Conservation (phyloP, 2,797 vertebrate genomes). For the Fistularia commersonii region DNA sequence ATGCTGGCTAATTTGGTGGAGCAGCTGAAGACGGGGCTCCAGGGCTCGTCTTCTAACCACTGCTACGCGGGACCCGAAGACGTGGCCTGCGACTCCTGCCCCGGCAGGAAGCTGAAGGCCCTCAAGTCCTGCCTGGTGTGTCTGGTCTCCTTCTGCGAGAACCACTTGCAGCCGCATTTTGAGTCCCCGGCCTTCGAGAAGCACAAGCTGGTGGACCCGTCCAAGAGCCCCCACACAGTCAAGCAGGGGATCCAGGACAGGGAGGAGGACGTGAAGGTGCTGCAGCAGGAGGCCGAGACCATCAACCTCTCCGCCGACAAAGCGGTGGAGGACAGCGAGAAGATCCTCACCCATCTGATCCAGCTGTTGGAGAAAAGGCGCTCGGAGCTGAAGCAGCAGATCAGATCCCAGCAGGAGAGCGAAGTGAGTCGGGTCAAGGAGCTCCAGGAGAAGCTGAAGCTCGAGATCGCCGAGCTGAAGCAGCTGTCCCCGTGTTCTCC, state of each 20-base stretch:
- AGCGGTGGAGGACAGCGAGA: constrained; percentile 8
- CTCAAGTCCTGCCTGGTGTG: constrained; percentile 33
- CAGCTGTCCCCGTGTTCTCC: constrained; percentile 13
- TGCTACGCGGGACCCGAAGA: constrained; percentile 13
- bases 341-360: constrained; percentile 10
- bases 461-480: constrained; percentile 15
- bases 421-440: background rate
- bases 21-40: background rate
- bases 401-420: constrained; percentile 12
- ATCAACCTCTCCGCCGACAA: constrained; percentile 17
- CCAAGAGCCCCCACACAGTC: constrained; percentile 5
- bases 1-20: constrained; percentile 21
- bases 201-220: constrained; percentile 13
- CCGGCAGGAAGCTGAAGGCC: constrained; percentile 5
- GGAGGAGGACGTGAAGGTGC: constrained; percentile 2
- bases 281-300: constrained; percentile 1
- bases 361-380: background rate
- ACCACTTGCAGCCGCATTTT: constrained; percentile 14
- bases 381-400: constrained; percentile 13
- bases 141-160: constrained; percentile 20
- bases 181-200: constrained; percentile 1
- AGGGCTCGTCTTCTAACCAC: background rate
- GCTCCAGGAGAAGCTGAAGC: constrained; percentile 9
- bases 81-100: constrained; percentile 26
- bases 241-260: constrained; percentile 12